Evolutionary conservation across 2,888 invertebrate species (phyloP).

Genomic region (Cephonodes hylas): DNA sequence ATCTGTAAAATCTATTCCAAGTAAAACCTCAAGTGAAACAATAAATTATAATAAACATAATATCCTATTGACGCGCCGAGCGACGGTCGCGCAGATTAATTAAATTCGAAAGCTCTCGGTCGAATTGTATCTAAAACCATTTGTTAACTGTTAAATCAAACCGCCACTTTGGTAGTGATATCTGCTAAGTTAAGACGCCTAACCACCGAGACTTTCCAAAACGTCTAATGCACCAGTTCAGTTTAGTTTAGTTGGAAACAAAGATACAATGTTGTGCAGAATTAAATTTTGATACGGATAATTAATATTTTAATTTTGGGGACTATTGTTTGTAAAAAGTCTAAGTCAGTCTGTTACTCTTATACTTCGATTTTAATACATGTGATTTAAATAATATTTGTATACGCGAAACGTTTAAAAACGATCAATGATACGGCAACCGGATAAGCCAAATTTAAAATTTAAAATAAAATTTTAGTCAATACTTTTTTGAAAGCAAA

Average conservation of each 20-base stretch:
- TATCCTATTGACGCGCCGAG: not conserved
- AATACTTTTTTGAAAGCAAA: too few relatives aligned
- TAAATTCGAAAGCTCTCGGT: constrained; percentile 5
- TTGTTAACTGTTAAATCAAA: constrained; percentile 32
- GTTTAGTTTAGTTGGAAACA: constrained; percentile 32
- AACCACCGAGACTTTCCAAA: constrained; percentile 36
- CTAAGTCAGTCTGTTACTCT: too few relatives aligned
- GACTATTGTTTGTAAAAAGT: too few relatives aligned
- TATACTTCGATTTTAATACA: too few relatives aligned
- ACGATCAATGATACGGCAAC: too few relatives aligned
- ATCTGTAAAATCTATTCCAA: too few relatives aligned
- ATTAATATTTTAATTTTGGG: not conserved
- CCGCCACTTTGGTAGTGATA: constrained; percentile 39
- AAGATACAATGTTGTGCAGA: constrained; percentile 27
- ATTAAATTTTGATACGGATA: constrained; percentile 16
- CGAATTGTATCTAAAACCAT: constrained; percentile 11
- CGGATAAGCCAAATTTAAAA: too few relatives aligned
- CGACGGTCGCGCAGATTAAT: not conserved
- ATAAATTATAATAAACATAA: not conserved
- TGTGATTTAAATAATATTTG: too few relatives aligned
- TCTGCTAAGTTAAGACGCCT: constrained; percentile 34
- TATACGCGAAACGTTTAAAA: too few relatives aligned
- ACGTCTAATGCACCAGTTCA: constrained; percentile 40
- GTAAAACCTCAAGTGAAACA: not conserved
- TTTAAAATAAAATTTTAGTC: too few relatives aligned